Evolutionary conservation across 2,113 vertebrate species (phyloP), one percentile per base, ranked within the genome.

Genomic region (Spheniscus mendiculus): DNA sequence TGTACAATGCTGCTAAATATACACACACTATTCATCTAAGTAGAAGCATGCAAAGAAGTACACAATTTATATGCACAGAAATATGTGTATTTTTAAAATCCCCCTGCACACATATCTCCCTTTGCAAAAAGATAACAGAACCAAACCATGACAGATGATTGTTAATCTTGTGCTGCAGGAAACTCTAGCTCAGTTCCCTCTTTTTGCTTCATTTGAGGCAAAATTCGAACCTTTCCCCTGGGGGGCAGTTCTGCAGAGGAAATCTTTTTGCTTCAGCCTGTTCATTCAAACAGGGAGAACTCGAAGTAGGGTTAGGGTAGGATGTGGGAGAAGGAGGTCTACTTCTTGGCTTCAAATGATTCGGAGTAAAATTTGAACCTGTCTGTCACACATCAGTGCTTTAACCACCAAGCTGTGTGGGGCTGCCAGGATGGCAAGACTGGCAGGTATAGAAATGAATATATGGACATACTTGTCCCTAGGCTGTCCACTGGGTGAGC

Each of bases 161-260:
- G 90, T 90, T 95, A 95, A 95, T 93, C 93, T 91, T 90, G 78
- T 32, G 4, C 90, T 79, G 89, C 94, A 93, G 89, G 89, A 94
- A 91, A 76, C 80, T 83, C 42, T 27, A 84, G 55, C 73, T 95
- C 83, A n/a, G 87, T 89, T 95, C 74, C 50, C 66, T 67, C 58
- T 1, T 87, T 96, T 85, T 94, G 70, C 92, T 91, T 97, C 90
- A 80, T 94, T 76, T 93, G 62, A 93, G 92, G 78, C 58, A 85
- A 90, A 93, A 95, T 90, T 83, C 2, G 1, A 96, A 93, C 55
- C 62, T 76, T 92, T 89, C 30, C 82, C 59, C 73, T 79, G 25
- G 42, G 81, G 78, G 27, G 2, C 40, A 73, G 90, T 63, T 97
- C 49, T 69, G 82, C 70, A 58, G 70, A 66, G 53, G 45, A 95